phyloP scores from a whole-genome alignment of 2,797 vertebrate species.

The Halcyon leucocephala region DNA sequence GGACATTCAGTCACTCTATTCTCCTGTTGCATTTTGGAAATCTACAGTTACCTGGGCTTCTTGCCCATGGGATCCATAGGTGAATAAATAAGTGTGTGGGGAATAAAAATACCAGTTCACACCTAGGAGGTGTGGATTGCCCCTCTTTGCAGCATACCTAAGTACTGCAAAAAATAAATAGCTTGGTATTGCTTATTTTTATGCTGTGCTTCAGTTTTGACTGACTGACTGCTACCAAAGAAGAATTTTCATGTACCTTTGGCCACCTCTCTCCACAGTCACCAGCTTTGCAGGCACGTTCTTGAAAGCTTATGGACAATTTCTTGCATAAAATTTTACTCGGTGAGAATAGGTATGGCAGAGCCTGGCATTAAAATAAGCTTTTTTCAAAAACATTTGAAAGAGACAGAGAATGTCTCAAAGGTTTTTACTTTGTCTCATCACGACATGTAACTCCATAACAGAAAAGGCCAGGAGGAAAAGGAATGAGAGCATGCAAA shows the following conservation, averaged over 20 bases:
- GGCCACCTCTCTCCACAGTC: background rate
- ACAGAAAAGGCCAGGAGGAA: background rate
- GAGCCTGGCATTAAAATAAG: background rate
- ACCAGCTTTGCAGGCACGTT: background rate
- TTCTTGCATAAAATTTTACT: background rate
- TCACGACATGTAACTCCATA: background rate
- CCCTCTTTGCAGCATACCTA: constrained; percentile 30
- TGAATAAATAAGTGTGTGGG: background rate
- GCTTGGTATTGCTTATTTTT: constrained; percentile 42
- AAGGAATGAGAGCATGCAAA: background rate
- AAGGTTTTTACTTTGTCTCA: background rate
- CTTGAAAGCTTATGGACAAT: background rate
- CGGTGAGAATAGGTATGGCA: rapidly evolving
- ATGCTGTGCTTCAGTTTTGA: background rate
- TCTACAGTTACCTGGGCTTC: constrained; percentile 32
- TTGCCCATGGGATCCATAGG: background rate
- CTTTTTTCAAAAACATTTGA: background rate
- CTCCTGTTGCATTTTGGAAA: constrained; percentile 64
- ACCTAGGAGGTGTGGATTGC: background rate
- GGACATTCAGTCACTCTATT: constrained; percentile 34
- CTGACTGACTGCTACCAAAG: constrained; percentile 40
- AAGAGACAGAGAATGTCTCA: background rate
- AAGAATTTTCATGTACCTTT: constrained; percentile 34
- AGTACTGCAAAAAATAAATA: constrained; percentile 16
- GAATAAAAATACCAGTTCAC: constrained; percentile 46